Percentiles rank a stretch among this genome's conserved stretches.
These are phyloP conservation scores for Eulemur coronatus DNA, from an alignment of 2,797 vertebrate species.

Conservation along the genomic window DNA sequence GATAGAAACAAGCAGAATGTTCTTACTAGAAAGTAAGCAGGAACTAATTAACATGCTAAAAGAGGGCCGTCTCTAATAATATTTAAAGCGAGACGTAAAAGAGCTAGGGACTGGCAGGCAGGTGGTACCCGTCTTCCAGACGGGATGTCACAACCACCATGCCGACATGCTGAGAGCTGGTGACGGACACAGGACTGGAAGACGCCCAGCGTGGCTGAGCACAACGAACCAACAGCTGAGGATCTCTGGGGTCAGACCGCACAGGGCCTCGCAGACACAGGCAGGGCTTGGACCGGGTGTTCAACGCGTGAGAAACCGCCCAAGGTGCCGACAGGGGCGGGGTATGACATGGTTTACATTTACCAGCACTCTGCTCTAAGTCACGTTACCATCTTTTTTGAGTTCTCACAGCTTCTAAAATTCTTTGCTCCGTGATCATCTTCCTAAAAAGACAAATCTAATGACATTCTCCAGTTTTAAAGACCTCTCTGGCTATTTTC, in stretches of 20 bases:
- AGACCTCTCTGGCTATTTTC: not conserved
- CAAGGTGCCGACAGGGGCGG: too few relatives aligned
- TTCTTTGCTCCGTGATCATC: not conserved
- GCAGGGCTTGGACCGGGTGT: too few relatives aligned
- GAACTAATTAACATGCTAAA: not conserved
- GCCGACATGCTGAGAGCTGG: too few relatives aligned
- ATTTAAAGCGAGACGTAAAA: not conserved
- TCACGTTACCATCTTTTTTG: not conserved
- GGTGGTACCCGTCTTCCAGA: not conserved
- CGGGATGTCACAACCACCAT: not conserved
- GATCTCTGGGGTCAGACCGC: not conserved
- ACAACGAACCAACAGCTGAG: accelerated
- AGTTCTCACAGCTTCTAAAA: not conserved
- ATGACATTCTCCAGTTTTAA: not conserved
- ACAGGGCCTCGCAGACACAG: not conserved
- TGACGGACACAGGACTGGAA: too few relatives aligned
- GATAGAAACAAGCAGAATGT: not conserved
- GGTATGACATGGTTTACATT: not conserved
- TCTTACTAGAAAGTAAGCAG: not conserved
- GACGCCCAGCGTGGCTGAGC: accelerated
- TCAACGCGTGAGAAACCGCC: accelerated
- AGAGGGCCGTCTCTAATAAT: not conserved
- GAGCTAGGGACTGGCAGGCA: accelerated
- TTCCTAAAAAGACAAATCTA: not conserved
- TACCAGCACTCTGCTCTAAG: not conserved